A percentile compares a stretch with the other conserved stretches of the same genome.
These are phyloP conservation scores for Coluber constrictor DNA, from an alignment of 2,797 vertebrate genomes.

Conservation along the genomic window DNA sequence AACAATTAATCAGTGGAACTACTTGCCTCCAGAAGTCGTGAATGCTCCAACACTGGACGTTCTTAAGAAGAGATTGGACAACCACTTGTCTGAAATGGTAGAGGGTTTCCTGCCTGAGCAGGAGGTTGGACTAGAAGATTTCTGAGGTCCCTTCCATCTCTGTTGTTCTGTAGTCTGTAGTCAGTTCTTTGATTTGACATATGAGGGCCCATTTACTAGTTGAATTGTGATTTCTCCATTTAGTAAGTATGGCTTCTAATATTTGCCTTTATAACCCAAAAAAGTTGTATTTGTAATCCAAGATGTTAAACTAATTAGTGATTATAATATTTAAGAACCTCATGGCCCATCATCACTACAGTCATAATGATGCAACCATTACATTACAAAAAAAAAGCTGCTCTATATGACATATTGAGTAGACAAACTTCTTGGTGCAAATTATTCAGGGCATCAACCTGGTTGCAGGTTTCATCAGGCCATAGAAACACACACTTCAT, in stretches of 20 bases:
- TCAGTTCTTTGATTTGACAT: background rate
- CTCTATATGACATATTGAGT: background rate
- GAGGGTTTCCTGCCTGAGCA: background rate
- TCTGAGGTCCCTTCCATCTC: background rate
- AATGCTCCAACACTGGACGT: background rate
- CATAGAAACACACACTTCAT: background rate
- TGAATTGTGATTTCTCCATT: background rate
- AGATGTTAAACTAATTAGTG: background rate
- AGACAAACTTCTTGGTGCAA: background rate
- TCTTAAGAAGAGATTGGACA: background rate
- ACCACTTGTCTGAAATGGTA: background rate
- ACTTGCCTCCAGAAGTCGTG: background rate
- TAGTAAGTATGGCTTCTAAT: background rate
- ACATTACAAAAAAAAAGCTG: background rate
- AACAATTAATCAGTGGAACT: background rate
- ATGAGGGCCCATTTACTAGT: background rate
- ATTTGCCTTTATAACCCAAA: background rate
- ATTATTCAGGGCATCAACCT: background rate
- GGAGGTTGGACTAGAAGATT: background rate
- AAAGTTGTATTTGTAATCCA: background rate
- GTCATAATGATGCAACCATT: background rate
- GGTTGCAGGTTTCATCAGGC: background rate
- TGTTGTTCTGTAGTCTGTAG: background rate
- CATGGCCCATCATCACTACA: background rate
- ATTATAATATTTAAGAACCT: background rate